Evolutionary conservation across 2,113 vertebrate genomes (phyloP).

Genomic region (Lucifuga dentata): DNA sequence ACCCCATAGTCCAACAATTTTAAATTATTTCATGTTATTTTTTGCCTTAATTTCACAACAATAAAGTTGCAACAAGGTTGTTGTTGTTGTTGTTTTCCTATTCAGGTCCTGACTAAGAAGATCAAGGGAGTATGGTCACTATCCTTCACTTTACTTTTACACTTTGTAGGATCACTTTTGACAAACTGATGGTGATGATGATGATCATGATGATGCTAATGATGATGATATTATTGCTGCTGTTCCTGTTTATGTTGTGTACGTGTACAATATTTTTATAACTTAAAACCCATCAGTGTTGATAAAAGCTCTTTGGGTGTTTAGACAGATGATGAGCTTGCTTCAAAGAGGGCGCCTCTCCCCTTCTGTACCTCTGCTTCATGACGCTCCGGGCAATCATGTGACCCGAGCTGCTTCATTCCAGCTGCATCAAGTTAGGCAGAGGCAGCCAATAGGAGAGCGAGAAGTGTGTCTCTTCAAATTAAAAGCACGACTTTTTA

Average conservation of each 20-base stretch:
- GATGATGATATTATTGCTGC: neutral
- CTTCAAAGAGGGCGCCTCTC: conserved; percentile 88
- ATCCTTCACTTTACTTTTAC: no score
- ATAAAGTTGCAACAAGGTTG: no score
- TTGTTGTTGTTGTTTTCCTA: no score
- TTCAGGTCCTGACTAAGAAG: no score
- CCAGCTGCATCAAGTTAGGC: conserved; percentile 65
- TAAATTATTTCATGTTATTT: no score
- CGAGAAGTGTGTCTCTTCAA: conserved; percentile 34
- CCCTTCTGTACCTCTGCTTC: conserved; percentile 76
- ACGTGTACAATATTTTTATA: neutral
- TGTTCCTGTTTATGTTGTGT: no score
- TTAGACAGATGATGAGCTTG: conserved; percentile 20
- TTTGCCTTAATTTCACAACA: no score
- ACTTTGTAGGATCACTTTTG: no score
- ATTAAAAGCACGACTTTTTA: conserved; percentile 37
- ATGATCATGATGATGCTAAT: no score
- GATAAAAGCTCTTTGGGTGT: conserved; percentile 16
- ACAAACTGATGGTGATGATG: no score
- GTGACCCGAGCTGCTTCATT: conserved; percentile 84
- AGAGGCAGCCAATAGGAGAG: conserved; percentile 16
- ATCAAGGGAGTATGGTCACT: no score
- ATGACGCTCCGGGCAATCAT: conserved; percentile 87
- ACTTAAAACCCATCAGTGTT: conserved; percentile 8
- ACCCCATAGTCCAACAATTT: no score